These are phyloP conservation scores for Phoenicopterus ruber DNA, from an alignment of 2,113 vertebrate species.

Conservation along the genomic window DNA sequence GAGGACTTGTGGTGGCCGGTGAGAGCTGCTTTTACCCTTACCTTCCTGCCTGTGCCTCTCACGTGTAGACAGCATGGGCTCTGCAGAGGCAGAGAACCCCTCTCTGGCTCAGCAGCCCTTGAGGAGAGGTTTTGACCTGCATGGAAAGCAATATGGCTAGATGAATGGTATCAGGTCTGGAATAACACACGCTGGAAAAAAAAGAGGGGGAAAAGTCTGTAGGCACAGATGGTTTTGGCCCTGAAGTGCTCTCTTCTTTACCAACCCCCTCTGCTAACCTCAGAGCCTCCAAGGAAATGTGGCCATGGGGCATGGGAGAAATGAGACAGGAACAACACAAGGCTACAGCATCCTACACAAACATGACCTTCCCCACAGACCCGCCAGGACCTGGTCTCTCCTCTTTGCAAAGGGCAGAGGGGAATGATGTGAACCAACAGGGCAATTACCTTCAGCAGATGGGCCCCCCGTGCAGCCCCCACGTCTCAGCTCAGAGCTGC, in stretches of 20 bases:
- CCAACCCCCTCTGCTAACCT: background rate
- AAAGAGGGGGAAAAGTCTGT: background rate
- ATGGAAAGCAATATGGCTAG: background rate
- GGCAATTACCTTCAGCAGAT: background rate
- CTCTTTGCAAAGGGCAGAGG: background rate
- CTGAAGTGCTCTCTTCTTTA: background rate
- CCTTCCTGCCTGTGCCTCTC: rapidly evolving
- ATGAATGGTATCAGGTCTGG: background rate
- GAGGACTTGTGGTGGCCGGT: background rate
- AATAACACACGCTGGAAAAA: background rate
- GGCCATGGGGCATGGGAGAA: background rate
- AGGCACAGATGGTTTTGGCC: background rate
- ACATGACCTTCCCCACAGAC: background rate
- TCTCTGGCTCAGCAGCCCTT: background rate
- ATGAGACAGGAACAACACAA: background rate
- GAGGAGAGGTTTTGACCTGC: background rate
- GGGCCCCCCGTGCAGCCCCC: background rate
- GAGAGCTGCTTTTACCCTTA: background rate
- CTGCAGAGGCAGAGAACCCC: background rate
- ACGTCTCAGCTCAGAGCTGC: background rate
- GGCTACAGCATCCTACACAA: background rate
- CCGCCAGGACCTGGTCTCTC: background rate
- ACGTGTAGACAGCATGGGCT: background rate
- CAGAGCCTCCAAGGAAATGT: background rate
- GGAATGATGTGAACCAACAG: background rate